Conservation (phyloP, 2,888 invertebrate genomes). For the Arrhopalites spinosus region DNA sequence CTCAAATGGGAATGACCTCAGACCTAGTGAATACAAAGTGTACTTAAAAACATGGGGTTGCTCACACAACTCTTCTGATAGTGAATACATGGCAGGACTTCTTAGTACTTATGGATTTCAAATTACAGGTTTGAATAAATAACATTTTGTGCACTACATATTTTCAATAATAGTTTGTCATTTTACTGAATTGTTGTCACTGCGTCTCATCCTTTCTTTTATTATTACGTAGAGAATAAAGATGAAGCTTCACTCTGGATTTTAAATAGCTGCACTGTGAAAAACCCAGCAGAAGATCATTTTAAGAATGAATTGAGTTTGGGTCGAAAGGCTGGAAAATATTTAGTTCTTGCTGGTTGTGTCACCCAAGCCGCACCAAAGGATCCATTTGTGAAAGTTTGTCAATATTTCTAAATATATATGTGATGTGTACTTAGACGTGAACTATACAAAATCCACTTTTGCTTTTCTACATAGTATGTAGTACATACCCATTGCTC, state of each 20-base stretch:
- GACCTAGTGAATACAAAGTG: conserved; percentile 58
- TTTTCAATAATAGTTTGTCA: too few relatives aligned
- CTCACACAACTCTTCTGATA: conserved; percentile 95
- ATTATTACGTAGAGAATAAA: conserved; percentile 76
- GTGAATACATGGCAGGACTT: conserved; percentile 98
- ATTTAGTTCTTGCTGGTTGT: conserved; percentile 95
- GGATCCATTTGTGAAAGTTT: conserved; percentile 61
- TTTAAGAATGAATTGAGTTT: conserved; percentile 80
- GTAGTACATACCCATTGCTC: too few relatives aligned
- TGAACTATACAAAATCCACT: too few relatives aligned
- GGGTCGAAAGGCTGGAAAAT: conserved; percentile 74
- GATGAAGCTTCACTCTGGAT: conserved; percentile 88
- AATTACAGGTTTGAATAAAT: conserved; percentile 66
- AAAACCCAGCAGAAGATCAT: conserved; percentile 95
- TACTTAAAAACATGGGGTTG: conserved; percentile 97
- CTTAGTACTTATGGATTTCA: conserved; percentile 85
- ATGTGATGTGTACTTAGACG: too few relatives aligned
- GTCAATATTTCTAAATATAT: too few relatives aligned
- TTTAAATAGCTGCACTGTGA: conserved; percentile 96
- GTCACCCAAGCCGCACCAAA: conserved; percentile 93
- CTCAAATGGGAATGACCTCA: conserved; percentile 28
- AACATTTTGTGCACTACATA: conserved; percentile 12
- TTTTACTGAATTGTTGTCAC: too few relatives aligned
- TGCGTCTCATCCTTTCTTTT: too few relatives aligned
- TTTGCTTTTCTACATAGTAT: too few relatives aligned